A percentile compares a stretch with the other conserved stretches of the same genome.
phyloP scores from a whole-genome alignment of 2,797 vertebrate species.

The Oceanodroma leucorhoa region DNA sequence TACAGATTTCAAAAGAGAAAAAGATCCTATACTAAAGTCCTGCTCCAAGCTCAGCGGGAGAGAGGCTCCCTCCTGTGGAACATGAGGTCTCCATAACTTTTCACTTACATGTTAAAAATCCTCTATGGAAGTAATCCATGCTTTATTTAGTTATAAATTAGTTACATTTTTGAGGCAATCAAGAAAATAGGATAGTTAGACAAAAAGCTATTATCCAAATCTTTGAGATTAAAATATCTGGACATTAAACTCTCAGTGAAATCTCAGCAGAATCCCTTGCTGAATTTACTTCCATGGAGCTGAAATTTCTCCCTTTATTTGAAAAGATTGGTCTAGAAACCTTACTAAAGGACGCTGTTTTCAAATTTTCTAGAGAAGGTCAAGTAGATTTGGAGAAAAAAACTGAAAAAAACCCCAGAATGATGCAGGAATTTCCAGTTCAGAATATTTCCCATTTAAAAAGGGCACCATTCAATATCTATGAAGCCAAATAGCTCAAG shows the following conservation, averaged over 20 bases:
- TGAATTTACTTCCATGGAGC: not conserved
- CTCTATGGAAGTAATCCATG: not conserved
- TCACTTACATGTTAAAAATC: not conserved
- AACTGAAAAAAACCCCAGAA: not conserved
- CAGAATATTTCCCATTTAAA: not conserved
- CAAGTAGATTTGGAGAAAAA: not conserved
- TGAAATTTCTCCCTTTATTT: not conserved
- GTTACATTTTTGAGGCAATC: not conserved
- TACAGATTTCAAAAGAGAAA: not conserved
- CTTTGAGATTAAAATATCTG: not conserved
- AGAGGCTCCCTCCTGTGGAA: slow-evolving; percentile 65
- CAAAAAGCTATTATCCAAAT: not conserved
- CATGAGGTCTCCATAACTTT: not conserved
- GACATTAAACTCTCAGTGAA: not conserved
- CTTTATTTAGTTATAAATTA: not conserved
- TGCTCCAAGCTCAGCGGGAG: not conserved
- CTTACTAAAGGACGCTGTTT: not conserved
- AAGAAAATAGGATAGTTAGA: not conserved
- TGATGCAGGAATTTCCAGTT: not conserved
- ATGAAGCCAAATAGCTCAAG: not conserved
- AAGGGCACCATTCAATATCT: not conserved
- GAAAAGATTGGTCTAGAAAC: not conserved
- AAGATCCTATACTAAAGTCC: not conserved
- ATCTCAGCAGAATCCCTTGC: not conserved
- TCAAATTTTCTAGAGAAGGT: not conserved